phyloP scores from a whole-genome alignment of 2,113 vertebrate species.

The Zosterops hypoxanthus region DNA sequence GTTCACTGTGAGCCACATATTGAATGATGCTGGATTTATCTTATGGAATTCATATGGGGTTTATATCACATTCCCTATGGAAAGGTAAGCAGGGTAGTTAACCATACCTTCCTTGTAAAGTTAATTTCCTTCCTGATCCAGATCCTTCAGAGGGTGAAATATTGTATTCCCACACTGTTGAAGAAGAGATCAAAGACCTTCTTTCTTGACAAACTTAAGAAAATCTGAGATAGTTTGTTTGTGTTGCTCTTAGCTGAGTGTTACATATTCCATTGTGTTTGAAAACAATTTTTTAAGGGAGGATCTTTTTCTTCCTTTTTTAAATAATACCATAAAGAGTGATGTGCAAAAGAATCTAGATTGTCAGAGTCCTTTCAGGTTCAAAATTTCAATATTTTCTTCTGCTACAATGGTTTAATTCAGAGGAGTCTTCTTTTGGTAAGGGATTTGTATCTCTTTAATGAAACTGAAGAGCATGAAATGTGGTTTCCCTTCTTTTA shows the following conservation, averaged over 20 bases:
- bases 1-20: background rate
- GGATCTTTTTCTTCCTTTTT: background rate
- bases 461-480: constrained; percentile 84
- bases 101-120: background rate
- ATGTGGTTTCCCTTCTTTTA: constrained; percentile 79
- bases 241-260: background rate
- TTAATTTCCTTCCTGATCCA: background rate
- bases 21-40: constrained; percentile 22
- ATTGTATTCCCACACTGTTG: background rate
- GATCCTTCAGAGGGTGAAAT: background rate
- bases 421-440: constrained; percentile 71
- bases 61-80: background rate
- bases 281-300: background rate
- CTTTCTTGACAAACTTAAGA: background rate
- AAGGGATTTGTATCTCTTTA: constrained; percentile 77
- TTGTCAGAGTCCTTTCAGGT: constrained; percentile 58
- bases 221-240: background rate
- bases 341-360: constrained; percentile 35
- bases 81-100: background rate
- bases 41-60: background rate
- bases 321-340: background rate
- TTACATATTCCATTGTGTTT: background rate
- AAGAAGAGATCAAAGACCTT: background rate
- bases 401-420: constrained; percentile 77
- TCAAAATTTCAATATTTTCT: constrained; percentile 75